Conservation (phyloP, 2,113 vertebrate species). For the Salvator merianae region DNA sequence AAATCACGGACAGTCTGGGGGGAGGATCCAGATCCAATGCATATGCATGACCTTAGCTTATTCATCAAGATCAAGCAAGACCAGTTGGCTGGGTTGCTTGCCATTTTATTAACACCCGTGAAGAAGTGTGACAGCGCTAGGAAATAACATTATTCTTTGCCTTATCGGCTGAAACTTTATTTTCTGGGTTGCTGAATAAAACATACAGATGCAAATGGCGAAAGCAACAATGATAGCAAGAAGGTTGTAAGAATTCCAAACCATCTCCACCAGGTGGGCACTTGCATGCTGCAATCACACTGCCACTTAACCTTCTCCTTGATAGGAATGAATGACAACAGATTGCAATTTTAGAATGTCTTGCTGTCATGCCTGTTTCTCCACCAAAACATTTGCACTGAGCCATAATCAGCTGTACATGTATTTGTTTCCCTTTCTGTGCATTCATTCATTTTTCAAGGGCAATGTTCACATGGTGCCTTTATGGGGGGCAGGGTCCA, state of each 20-base stretch:
- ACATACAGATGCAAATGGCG: neutral
- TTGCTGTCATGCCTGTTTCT: neutral
- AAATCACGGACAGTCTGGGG: too few relatives aligned
- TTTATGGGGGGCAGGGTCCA: too few relatives aligned
- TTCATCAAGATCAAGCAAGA: neutral
- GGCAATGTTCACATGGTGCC: too few relatives aligned
- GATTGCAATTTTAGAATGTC: neutral
- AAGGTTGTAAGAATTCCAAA: neutral
- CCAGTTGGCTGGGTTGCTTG: neutral
- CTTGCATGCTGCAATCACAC: neutral
- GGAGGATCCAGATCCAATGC: too few relatives aligned
- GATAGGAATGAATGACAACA: neutral
- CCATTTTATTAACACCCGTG: neutral
- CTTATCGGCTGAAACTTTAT: neutral
- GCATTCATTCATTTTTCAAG: too few relatives aligned
- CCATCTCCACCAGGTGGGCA: neutral
- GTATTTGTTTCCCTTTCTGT: neutral
- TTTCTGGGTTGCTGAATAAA: neutral
- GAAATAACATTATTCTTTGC: neutral
- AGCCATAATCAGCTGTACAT: neutral
- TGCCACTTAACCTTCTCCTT: neutral
- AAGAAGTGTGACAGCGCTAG: neutral
- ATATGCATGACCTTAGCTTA: too few relatives aligned
- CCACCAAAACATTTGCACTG: neutral
- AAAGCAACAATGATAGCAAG: neutral